A percentile compares a stretch with the other conserved stretches of the same genome.
Evolutionary conservation across 2,113 vertebrate genomes (phyloP).

Genomic region (Calidris pygmaea): DNA sequence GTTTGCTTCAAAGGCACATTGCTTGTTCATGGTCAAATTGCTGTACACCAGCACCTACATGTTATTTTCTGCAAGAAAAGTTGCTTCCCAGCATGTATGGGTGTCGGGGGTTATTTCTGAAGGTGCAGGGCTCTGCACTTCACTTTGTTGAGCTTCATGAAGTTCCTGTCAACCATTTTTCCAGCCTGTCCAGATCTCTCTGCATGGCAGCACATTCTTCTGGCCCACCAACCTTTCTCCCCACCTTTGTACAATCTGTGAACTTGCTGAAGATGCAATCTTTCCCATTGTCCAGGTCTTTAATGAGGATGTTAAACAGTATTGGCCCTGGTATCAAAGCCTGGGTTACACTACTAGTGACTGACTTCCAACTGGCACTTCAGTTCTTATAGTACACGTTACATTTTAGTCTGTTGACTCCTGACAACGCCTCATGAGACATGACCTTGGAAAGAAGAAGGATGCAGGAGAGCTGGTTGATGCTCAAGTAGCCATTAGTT

Average conservation of each 20-base stretch:
- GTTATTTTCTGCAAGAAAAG: neutral
- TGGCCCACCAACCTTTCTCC: neutral
- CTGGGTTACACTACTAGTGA: neutral
- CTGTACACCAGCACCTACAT: neutral
- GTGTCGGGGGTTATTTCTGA: neutral
- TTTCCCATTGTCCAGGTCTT: neutral
- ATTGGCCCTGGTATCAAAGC: neutral
- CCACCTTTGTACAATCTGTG: neutral
- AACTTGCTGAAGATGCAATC: neutral
- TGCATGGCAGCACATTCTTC: neutral
- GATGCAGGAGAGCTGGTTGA: no score
- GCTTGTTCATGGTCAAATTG: neutral
- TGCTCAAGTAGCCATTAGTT: neutral
- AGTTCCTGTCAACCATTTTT: neutral
- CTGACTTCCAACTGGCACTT: neutral
- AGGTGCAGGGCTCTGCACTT: neutral
- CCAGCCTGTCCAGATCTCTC: neutral
- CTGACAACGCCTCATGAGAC: no score
- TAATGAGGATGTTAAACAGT: neutral
- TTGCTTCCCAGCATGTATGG: no score
- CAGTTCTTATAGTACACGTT: no score
- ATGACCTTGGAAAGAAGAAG: no score
- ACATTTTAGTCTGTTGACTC: no score
- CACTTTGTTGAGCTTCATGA: neutral
- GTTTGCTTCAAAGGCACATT: neutral